Evolutionary conservation across 2,797 vertebrate genomes (phyloP).

Genomic region (Typhlichthys eigenmanni): DNA sequence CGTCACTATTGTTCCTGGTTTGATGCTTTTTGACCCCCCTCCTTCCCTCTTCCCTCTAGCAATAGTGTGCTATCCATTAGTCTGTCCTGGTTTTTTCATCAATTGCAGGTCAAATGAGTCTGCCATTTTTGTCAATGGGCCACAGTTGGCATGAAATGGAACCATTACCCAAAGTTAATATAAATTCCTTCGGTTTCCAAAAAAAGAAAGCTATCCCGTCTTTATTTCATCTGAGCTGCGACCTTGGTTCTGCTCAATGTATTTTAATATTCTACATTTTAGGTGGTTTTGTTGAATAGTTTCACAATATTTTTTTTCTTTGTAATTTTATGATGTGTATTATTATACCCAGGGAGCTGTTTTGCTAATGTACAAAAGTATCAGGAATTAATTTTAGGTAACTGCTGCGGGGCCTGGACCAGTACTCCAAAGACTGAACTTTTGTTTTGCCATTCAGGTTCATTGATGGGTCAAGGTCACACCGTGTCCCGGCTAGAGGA

Average conservation of each 20-base stretch:
- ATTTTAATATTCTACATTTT: slow-evolving; percentile 69
- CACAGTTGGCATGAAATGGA: slow-evolving; percentile 46
- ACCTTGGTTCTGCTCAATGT: slow-evolving; percentile 44
- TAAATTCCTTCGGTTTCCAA: slow-evolving; percentile 44
- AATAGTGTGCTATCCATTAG: slow-evolving; percentile 45
- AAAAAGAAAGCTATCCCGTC: slow-evolving; percentile 29
- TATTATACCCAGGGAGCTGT: slow-evolving; percentile 45
- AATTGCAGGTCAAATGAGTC: slow-evolving; percentile 27
- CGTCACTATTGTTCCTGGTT: slow-evolving; percentile 46
- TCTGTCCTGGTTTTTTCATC: slow-evolving; percentile 49
- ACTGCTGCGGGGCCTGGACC: slow-evolving; percentile 60
- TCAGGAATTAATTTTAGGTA: slow-evolving; percentile 59
- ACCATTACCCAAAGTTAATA: slow-evolving; percentile 48
- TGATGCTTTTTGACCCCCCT: slow-evolving; percentile 45
- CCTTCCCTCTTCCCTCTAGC: slow-evolving; percentile 42
- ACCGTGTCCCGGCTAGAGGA: slow-evolving; percentile 41
- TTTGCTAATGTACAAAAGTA: slow-evolving; percentile 60
- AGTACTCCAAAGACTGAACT: slow-evolving; percentile 60
- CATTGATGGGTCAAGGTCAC: slow-evolving; percentile 46
- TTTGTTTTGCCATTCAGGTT: slow-evolving; percentile 53
- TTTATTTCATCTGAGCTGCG: slow-evolving; percentile 34
- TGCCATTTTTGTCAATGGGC: slow-evolving; percentile 42
- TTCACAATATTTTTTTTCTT: slow-evolving; percentile 43
- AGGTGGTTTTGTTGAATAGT: slow-evolving; percentile 58
- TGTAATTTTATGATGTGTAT: slow-evolving; percentile 47